Evolutionary conservation across 2,888 invertebrate species (phyloP).

Genomic region (Eilema caniola): DNA sequence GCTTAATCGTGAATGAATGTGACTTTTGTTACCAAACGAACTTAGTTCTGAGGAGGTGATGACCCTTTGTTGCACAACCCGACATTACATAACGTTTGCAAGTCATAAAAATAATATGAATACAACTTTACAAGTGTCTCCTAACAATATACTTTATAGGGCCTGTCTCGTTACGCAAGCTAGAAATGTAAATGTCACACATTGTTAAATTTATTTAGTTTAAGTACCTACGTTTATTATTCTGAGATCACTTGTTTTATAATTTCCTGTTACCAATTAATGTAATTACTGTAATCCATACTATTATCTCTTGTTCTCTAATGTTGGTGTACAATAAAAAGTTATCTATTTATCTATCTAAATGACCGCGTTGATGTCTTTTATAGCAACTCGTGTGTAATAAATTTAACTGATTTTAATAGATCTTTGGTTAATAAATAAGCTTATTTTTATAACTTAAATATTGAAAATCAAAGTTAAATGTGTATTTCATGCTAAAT

Average conservation of each 20-base stretch:
- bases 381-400: conserved; percentile 11
- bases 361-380: conserved; percentile 38
- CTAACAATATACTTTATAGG: conserved; percentile 17
- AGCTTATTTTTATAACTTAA: no score
- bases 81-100: conserved; percentile 45
- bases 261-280: not conserved
- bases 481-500: no score
- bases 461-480: no score
- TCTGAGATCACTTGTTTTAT: not conserved
- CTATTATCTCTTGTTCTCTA: no score
- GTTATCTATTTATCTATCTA: no score
- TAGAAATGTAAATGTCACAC: not conserved
- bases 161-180: conserved; percentile 16
- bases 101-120: conserved; percentile 37
- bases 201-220: not conserved
- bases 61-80: conserved; percentile 46
- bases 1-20: conserved; percentile 35
- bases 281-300: no score
- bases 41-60: conserved; percentile 40
- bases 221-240: not conserved
- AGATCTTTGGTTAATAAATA: not conserved
- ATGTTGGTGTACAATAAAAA: no score
- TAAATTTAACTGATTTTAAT: not conserved
- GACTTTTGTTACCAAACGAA: conserved; percentile 34
- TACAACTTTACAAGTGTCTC: conserved; percentile 25